These are phyloP conservation scores for Sesia bembeciformis DNA, from an alignment of 2,888 invertebrate genomes.

Conservation along the genomic window DNA sequence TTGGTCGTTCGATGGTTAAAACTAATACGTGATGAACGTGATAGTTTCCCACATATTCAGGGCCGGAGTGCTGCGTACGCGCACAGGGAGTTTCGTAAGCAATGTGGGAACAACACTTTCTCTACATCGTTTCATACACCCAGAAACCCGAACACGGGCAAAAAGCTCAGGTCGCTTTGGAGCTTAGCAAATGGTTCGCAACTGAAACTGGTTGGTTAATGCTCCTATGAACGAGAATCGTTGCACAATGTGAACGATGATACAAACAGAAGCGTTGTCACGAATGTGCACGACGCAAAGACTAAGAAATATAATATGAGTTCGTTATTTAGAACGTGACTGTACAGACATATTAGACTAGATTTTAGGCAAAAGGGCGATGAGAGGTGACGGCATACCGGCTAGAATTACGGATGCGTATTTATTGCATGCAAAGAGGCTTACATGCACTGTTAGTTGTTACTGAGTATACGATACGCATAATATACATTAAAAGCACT, in stretches of 20 bases:
- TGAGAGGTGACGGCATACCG: too few species aligned
- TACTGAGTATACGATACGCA: too few species aligned
- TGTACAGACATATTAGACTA: conserved; percentile 36
- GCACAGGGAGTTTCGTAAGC: conserved; percentile 27
- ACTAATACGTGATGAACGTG: conserved; percentile 10
- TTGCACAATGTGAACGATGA: conserved; percentile 43
- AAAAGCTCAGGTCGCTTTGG: conserved; percentile 29
- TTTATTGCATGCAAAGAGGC: too few species aligned
- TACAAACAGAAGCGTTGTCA: conserved; percentile 45
- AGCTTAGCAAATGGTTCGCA: conserved; percentile 44
- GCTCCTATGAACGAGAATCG: conserved; percentile 36
- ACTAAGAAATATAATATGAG: conserved; percentile 55
- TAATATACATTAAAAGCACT: too few species aligned
- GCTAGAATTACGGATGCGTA: neutral
- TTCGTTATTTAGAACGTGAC: conserved; percentile 62
- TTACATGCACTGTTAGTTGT: too few species aligned
- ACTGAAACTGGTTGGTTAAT: conserved; percentile 48
- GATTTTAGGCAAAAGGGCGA: too few species aligned
- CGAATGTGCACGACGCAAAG: conserved; percentile 40
- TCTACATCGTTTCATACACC: conserved; percentile 34
- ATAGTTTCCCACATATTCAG: conserved; percentile 6
- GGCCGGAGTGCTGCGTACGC: neutral
- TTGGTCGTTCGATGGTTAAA: conserved; percentile 6
- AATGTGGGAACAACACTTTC: conserved; percentile 33
- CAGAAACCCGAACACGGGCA: conserved; percentile 28